Evolutionary conservation across 2,113 vertebrate species (phyloP).

Genomic region (Caretta caretta): DNA sequence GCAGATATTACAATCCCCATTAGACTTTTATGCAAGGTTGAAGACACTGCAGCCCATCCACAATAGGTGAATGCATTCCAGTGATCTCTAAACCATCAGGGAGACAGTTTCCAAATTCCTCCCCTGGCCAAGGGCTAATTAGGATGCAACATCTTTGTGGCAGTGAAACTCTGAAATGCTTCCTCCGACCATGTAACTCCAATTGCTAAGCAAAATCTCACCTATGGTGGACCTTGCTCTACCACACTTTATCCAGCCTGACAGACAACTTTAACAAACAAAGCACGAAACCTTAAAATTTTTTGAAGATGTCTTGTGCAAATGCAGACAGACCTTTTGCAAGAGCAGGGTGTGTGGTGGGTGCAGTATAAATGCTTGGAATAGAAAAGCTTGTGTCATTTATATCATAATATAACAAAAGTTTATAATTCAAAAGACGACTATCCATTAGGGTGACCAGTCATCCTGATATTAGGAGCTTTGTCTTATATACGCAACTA

Average conservation of each 20-base stretch:
- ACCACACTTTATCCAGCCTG: neutral
- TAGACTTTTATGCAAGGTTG: neutral
- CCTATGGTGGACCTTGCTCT: neutral
- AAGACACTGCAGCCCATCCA: neutral
- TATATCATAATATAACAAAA: neutral
- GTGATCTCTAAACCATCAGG: neutral
- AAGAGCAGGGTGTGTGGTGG: neutral
- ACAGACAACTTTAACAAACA: neutral
- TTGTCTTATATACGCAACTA: too few relatives aligned
- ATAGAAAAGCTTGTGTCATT: neutral
- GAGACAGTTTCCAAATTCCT: constrained; percentile 2
- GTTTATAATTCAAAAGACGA: neutral
- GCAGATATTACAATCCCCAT: neutral
- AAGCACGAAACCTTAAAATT: neutral
- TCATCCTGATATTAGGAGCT: too few relatives aligned
- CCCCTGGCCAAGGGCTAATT: neutral
- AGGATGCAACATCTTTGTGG: constrained; percentile 56
- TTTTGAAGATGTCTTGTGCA: neutral
- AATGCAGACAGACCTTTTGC: neutral
- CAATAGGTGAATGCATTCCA: neutral
- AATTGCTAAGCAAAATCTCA: neutral
- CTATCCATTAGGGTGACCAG: neutral
- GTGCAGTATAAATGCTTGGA: neutral
- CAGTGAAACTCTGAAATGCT: neutral
- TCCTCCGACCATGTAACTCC: accelerated